These are phyloP conservation scores for Bambusicola thoracicus DNA, from an alignment of 2,113 vertebrate genomes.

Conservation along the genomic window DNA sequence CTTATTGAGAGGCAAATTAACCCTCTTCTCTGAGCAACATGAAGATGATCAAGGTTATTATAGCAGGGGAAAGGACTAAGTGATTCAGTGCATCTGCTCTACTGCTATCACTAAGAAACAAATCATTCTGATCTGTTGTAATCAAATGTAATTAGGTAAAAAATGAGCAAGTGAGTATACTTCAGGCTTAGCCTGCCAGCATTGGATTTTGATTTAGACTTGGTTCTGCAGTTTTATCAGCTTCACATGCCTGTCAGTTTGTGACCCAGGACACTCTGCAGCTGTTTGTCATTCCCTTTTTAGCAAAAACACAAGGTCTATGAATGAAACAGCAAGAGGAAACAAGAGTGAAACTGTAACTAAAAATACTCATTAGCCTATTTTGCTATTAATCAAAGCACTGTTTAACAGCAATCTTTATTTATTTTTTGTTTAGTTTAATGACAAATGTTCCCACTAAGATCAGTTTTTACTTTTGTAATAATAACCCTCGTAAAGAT, in stretches of 20 bases:
- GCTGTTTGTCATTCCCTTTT: conserved; percentile 6
- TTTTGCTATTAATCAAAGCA: conserved; percentile 5
- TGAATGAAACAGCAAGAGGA: not conserved
- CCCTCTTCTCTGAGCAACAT: not conserved
- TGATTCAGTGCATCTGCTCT: not conserved
- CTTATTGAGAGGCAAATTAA: not conserved
- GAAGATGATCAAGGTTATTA: not conserved
- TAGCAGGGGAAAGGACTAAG: not conserved
- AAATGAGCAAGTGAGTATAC: not conserved
- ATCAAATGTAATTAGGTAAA: conserved; percentile 14
- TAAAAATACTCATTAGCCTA: not conserved
- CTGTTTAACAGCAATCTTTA: not conserved
- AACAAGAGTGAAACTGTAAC: not conserved
- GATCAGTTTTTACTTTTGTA: not conserved
- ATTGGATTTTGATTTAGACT: conserved; percentile 5
- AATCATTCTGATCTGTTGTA: not conserved
- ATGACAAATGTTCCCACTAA: not conserved
- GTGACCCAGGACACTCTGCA: not conserved
- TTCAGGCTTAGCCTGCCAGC: not conserved
- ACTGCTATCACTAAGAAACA: not conserved
- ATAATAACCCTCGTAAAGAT: not conserved
- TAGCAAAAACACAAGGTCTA: not conserved
- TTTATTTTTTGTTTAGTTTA: not conserved
- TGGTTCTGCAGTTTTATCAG: conserved; percentile 4
- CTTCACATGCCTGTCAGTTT: not conserved